Evolutionary conservation across 2,113 vertebrate genomes (phyloP).

Genomic region (Tamias sibiricus): DNA sequence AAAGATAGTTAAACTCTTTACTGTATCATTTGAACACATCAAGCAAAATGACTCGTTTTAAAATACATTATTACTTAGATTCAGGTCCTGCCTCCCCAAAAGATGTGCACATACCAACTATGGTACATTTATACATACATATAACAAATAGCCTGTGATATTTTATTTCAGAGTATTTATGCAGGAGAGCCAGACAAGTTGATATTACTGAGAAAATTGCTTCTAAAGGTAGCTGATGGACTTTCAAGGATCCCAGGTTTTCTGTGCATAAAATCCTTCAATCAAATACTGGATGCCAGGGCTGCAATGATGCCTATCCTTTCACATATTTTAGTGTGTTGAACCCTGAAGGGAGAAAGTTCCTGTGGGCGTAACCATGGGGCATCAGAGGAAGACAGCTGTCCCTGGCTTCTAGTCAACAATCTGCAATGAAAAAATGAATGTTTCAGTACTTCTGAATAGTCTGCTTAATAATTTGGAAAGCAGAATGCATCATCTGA

Average conservation of each 20-base stretch:
- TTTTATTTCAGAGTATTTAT: slow-evolving; percentile 5
- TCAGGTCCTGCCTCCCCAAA: not conserved
- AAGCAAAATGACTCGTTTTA: slow-evolving; percentile 9
- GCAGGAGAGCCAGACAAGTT: not conserved
- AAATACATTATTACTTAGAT: not conserved
- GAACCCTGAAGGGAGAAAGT: not conserved
- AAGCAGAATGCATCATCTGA: slow-evolving; percentile 64
- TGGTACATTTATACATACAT: not conserved
- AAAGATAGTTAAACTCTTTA: not conserved
- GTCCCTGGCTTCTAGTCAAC: slow-evolving; percentile 59
- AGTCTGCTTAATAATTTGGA: slow-evolving; percentile 62
- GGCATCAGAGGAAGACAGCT: slow-evolving; percentile 50
- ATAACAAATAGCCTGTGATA: not conserved
- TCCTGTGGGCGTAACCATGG: not conserved
- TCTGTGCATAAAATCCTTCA: slow-evolving; percentile 8
- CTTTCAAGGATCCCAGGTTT: not conserved
- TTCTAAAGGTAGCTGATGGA: not conserved
- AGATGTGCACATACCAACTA: not conserved
- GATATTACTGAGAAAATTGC: slow-evolving; percentile 33
- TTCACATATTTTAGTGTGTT: not conserved
- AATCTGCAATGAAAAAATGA: slow-evolving; percentile 45
- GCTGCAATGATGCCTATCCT: not conserved
- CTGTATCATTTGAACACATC: not conserved
- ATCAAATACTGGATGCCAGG: not conserved
- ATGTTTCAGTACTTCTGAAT: slow-evolving; percentile 57